These are phyloP conservation scores for Drosophila varians DNA, from an alignment of 1,140 invertebrate species.

Conservation along the genomic window DNA sequence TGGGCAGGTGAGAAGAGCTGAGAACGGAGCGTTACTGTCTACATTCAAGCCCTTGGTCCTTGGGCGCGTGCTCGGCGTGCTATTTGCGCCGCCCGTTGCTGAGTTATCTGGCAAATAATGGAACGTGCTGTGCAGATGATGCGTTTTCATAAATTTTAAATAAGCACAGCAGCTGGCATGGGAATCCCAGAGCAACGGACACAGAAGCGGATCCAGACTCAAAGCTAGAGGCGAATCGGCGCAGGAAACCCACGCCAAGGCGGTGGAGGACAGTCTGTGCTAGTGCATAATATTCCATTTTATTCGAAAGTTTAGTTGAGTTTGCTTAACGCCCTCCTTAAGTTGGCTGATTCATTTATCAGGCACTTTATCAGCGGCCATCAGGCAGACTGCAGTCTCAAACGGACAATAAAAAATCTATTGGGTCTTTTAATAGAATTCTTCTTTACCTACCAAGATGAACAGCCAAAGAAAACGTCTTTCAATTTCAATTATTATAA, in stretches of 20 bases:
- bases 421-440: constrained; percentile 13
- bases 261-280: constrained; percentile 38
- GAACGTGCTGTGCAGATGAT: constrained; percentile 81
- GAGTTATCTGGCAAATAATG: constrained; percentile 81
- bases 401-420: constrained; percentile 31
- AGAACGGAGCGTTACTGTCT: background rate
- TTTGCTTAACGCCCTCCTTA: constrained; percentile 32
- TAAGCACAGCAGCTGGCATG: constrained; percentile 59
- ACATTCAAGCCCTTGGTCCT: constrained; percentile 44
- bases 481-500: too few species aligned
- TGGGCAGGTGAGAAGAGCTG: constrained; percentile 44
- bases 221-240: background rate
- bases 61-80: constrained; percentile 60
- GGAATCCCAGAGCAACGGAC: constrained; percentile 8
- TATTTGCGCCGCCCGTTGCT: constrained; percentile 72
- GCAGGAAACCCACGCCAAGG: background rate
- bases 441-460: background rate
- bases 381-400: constrained; percentile 15
- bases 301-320: constrained; percentile 47
- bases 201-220: constrained; percentile 1
- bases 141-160: constrained; percentile 82
- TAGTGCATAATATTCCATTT: constrained; percentile 60
- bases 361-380: constrained; percentile 31
- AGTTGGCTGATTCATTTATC: constrained; percentile 53
- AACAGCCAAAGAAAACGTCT: background rate